Conservation (phyloP, 2,113 vertebrate species). For the Elephantulus edwardii region DNA sequence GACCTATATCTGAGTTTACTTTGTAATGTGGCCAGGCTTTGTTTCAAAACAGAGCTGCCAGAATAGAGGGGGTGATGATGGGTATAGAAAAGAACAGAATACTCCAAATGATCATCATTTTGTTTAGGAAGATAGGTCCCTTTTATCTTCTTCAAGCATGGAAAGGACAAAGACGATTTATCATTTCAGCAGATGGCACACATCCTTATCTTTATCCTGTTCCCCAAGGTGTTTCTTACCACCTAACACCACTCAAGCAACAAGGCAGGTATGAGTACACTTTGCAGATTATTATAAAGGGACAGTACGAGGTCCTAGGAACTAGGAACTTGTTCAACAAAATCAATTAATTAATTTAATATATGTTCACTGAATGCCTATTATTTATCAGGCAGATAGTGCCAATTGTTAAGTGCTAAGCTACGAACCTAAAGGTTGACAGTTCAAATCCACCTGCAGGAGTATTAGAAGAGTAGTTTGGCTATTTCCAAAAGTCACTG, state of each 20-base stretch:
- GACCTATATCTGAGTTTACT: constrained; percentile 69
- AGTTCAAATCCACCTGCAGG: not conserved
- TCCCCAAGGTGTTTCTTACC: not conserved
- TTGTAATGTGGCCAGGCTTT: constrained; percentile 56
- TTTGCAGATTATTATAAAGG: not conserved
- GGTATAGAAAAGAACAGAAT: constrained; percentile 47
- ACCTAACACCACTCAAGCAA: not conserved
- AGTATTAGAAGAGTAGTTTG: not conserved
- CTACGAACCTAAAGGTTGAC: not conserved
- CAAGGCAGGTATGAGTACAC: not conserved
- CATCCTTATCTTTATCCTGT: not conserved
- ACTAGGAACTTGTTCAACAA: not conserved
- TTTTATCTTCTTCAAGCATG: constrained; percentile 34
- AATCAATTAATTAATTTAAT: not conserved
- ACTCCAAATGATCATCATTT: constrained; percentile 47
- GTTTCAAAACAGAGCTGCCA: constrained; percentile 50
- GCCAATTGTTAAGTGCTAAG: not conserved
- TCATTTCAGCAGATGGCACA: constrained; percentile 7
- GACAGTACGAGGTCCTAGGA: not conserved
- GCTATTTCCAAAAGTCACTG: not conserved
- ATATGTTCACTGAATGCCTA: not conserved
- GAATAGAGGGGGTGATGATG: constrained; percentile 19
- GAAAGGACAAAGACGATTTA: not conserved
- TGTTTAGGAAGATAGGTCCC: constrained; percentile 7
- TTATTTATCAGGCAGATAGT: not conserved